Percentiles rank a stretch among this genome's conserved stretches.
phyloP scores from a whole-genome alignment of 2,797 vertebrate genomes.

The Gadopsis bispinosus region DNA sequence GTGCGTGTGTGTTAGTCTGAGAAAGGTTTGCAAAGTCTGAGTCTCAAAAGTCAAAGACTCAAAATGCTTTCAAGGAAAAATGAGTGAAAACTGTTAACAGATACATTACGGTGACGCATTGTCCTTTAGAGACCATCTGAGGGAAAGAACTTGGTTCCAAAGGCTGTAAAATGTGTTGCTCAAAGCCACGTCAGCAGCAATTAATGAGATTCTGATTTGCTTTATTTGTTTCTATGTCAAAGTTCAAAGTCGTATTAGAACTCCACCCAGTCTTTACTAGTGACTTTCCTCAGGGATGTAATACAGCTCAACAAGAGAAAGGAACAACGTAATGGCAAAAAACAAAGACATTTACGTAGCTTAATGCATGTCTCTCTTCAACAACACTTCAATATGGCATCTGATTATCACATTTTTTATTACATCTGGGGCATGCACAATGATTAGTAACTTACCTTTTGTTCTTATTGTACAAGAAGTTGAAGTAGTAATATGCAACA shows the following conservation, averaged over 20 bases:
- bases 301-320: slow-evolving; percentile 30
- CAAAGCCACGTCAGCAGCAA: slow-evolving; percentile 27
- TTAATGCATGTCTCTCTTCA: slow-evolving; percentile 12
- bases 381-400: slow-evolving; percentile 2
- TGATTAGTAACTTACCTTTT: background rate
- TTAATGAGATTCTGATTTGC: slow-evolving; percentile 46
- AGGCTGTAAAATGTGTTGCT: slow-evolving; percentile 27
- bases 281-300: slow-evolving; percentile 68
- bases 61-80: slow-evolving; percentile 20
- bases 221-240: slow-evolving; percentile 40
- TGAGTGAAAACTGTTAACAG: background rate
- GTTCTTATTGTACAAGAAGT: no score
- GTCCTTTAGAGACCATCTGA: slow-evolving; percentile 1
- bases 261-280: slow-evolving; percentile 63
- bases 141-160: background rate
- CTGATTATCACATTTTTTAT: slow-evolving; percentile 15
- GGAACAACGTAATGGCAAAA: slow-evolving; percentile 31
- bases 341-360: slow-evolving; percentile 40
- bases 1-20: slow-evolving; percentile 40
- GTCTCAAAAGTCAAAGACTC: slow-evolving; percentile 11
- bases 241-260: slow-evolving; percentile 55
- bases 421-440: background rate
- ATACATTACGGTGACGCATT: background rate
- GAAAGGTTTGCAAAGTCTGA: slow-evolving; percentile 32
- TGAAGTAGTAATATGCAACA: background rate